These are phyloP conservation scores for Stomorhina lunata DNA, from an alignment of 2,888 invertebrate species.

Conservation along the genomic window DNA sequence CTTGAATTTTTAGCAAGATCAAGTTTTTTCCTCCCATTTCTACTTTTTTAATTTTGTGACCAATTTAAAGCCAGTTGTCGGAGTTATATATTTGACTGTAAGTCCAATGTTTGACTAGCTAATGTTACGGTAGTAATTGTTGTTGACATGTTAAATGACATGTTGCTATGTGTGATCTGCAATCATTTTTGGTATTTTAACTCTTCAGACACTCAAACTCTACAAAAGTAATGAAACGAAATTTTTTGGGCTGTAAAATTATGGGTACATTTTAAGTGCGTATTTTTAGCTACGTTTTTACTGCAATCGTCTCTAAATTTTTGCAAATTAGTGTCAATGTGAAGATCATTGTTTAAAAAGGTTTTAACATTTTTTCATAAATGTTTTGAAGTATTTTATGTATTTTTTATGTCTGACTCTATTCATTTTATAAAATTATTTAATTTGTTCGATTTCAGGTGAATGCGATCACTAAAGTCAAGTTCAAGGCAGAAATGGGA, in stretches of 20 bases:
- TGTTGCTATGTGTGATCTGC: conserved; percentile 69
- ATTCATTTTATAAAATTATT: background rate
- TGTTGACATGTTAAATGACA: conserved; percentile 74
- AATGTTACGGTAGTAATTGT: conserved; percentile 72
- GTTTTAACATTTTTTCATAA: conserved; percentile 59
- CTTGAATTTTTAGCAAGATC: conserved; percentile 19
- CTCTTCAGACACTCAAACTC: conserved; percentile 38
- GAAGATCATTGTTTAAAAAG: conserved; percentile 60
- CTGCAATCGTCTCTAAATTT: conserved; percentile 57
- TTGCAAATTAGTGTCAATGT: conserved; percentile 63
- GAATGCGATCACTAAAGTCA: conserved; percentile 20
- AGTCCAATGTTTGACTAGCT: conserved; percentile 49
- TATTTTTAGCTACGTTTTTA: conserved; percentile 1
- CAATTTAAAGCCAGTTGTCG: conserved; percentile 34
- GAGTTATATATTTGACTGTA: background rate
- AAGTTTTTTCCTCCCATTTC: background rate
- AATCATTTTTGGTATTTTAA: conserved; percentile 67
- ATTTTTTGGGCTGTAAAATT: conserved; percentile 34
- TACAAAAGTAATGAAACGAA: background rate
- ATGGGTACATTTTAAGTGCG: conserved; percentile 9
- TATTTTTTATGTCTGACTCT: background rate
- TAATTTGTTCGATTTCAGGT: conserved; percentile 39
- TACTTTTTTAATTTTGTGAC: background rate
- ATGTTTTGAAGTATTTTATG: conserved; percentile 55
- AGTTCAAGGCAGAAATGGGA: background rate